Percentiles rank a stretch among this genome's conserved stretches.
Conservation (phyloP, 2,888 invertebrate genomes). For the Beris chalybata region DNA sequence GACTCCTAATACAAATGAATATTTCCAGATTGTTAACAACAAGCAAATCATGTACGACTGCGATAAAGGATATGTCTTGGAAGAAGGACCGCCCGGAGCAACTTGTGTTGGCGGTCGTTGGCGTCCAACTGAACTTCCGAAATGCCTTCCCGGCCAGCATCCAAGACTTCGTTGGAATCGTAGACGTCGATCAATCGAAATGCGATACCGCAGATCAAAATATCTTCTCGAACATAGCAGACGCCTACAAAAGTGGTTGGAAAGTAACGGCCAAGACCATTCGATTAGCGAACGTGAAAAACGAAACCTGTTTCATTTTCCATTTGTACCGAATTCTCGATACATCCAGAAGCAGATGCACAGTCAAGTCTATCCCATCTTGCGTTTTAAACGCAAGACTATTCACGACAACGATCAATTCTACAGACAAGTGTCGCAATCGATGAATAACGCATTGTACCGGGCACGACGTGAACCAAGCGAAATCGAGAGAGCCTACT, state of each 20-base stretch:
- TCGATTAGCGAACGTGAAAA: not conserved
- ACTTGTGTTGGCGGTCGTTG: conserved; percentile 93
- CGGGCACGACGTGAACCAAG: conserved; percentile 42
- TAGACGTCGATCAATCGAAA: conserved; percentile 60
- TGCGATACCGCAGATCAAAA: conserved; percentile 47
- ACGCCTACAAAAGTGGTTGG: conserved; percentile 40
- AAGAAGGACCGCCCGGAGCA: conserved; percentile 87
- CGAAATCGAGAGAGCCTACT: conserved; percentile 49
- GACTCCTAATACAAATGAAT: not conserved
- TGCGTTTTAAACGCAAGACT: conserved; percentile 30
- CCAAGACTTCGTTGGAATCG: conserved; percentile 83
- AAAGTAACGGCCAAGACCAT: conserved; percentile 4
- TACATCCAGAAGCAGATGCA: conserved; percentile 13
- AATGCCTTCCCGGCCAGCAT: conserved; percentile 83
- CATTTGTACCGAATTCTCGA: conserved; percentile 16
- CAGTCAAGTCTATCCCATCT: not conserved
- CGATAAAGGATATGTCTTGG: conserved; percentile 84
- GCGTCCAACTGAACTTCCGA: conserved; percentile 86
- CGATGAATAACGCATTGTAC: conserved; percentile 6
- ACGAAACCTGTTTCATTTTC: conserved; percentile 16
- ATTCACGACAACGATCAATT: conserved; percentile 3
- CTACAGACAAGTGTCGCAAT: not conserved
- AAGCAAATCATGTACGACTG: conserved; percentile 97
- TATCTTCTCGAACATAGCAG: conserved; percentile 47
- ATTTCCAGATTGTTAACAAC: conserved; percentile 71